These are phyloP conservation scores for Scolopax bukidnonensis DNA, from an alignment of 2,797 vertebrate species.

Conservation along the genomic window DNA sequence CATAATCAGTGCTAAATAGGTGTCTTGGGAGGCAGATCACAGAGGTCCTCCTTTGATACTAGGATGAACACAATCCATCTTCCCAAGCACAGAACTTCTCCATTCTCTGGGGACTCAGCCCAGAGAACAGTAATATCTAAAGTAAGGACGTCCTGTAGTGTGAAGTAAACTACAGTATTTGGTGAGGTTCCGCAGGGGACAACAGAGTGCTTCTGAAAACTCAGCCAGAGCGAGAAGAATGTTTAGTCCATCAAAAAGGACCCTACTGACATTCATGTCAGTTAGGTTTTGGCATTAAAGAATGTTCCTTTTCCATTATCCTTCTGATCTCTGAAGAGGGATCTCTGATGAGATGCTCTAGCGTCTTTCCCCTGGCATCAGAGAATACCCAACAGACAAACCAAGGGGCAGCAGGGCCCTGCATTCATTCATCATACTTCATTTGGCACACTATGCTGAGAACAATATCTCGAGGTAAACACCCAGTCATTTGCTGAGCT, in stretches of 20 bases:
- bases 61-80: neutral
- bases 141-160: neutral
- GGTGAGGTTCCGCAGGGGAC: neutral
- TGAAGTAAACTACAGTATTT: neutral
- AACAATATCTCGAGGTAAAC: neutral
- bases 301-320: neutral
- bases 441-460: neutral
- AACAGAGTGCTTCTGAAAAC: neutral
- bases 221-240: neutral
- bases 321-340: neutral
- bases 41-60: neutral
- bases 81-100: neutral
- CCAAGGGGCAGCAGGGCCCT: neutral
- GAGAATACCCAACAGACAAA: neutral
- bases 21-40: neutral
- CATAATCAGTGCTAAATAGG: neutral
- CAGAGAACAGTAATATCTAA: neutral
- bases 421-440: neutral
- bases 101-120: neutral
- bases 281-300: neutral
- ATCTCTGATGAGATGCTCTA: neutral
- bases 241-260: neutral
- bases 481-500: constrained; percentile 28
- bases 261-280: neutral
- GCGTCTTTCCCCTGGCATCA: neutral